Conservation (phyloP, 2,888 invertebrate species). For the Biston betularia region DNA sequence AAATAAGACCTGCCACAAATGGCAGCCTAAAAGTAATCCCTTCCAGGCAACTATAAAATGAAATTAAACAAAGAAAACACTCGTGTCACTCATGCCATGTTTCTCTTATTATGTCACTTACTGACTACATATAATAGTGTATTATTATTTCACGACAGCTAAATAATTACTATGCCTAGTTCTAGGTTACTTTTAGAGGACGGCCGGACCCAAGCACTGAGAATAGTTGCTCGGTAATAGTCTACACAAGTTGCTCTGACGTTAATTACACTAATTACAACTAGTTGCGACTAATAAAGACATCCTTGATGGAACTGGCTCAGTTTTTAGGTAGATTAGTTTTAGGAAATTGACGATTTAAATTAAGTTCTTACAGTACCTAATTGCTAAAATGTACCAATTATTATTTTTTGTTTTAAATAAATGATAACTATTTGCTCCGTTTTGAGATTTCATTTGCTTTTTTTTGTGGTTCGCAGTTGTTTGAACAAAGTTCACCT, state of each 20-base stretch:
- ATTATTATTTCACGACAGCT: not conserved
- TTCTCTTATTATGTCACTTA: not conserved
- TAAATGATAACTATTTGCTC: too few species aligned
- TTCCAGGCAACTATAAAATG: too few species aligned
- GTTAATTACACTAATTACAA: slow-evolving; percentile 58
- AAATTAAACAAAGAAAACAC: too few species aligned
- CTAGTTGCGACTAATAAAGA: slow-evolving; percentile 53
- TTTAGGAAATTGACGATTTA: slow-evolving; percentile 11
- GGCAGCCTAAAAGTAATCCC: too few species aligned
- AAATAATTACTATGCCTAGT: not conserved
- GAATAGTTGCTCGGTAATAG: slow-evolving; percentile 9
- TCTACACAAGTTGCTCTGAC: slow-evolving; percentile 31
- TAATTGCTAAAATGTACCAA: not conserved
- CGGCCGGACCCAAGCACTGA: slow-evolving; percentile 2
- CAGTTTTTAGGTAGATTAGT: slow-evolving; percentile 25
- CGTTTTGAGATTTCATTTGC: too few species aligned
- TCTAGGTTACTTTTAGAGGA: slow-evolving; percentile 16
- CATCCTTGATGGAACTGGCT: slow-evolving; percentile 38
- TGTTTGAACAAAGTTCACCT: too few species aligned
- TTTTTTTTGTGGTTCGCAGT: too few species aligned
- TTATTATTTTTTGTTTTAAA: too few species aligned
- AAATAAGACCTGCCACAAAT: too few species aligned
- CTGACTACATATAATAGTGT: not conserved
- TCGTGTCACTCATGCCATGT: not conserved
- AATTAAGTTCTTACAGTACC: slow-evolving; percentile 6